A percentile compares a stretch with the other conserved stretches of the same genome.
phyloP scores from a whole-genome alignment of 2,888 invertebrate genomes.

The Metacarcinus magister region DNA sequence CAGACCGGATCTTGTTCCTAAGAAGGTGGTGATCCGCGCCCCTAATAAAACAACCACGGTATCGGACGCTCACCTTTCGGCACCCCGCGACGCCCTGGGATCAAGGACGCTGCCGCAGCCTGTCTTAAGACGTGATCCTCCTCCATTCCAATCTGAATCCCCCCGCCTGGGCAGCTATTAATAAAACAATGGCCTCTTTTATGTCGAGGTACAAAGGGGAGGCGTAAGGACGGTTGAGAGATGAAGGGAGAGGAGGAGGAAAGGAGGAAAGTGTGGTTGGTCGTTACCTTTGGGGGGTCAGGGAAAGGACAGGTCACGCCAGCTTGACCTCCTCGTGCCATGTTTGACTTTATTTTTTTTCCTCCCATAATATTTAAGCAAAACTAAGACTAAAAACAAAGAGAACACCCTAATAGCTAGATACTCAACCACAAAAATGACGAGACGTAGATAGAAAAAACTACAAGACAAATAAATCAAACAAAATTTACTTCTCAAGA shows the following conservation, averaged over 20 bases:
- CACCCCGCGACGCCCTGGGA: conserved; percentile 6
- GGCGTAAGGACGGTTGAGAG: conserved; percentile 62
- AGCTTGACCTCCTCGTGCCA: background rate
- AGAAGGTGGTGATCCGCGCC: background rate
- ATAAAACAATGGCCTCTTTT: conserved; percentile 72
- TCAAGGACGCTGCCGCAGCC: background rate
- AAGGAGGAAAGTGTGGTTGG: background rate
- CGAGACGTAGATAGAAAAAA: background rate
- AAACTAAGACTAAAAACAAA: background rate
- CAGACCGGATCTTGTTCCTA: background rate
- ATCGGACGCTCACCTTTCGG: background rate
- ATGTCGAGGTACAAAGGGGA: conserved; percentile 49
- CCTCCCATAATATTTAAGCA: background rate
- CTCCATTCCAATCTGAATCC: conserved; percentile 20
- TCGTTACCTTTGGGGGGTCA: background rate
- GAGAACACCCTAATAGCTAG: background rate
- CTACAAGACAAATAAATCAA: background rate
- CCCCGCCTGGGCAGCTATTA: conserved; percentile 53
- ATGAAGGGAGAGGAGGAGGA: background rate
- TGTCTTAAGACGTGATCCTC: background rate
- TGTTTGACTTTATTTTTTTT: background rate
- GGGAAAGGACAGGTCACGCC: background rate
- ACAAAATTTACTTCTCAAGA: background rate
- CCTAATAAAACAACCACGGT: background rate
- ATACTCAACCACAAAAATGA: background rate